A percentile compares a stretch with the other conserved stretches of the same genome.
phyloP scores from a whole-genome alignment of 2,888 invertebrate genomes.

The Mamestra brassicae region DNA sequence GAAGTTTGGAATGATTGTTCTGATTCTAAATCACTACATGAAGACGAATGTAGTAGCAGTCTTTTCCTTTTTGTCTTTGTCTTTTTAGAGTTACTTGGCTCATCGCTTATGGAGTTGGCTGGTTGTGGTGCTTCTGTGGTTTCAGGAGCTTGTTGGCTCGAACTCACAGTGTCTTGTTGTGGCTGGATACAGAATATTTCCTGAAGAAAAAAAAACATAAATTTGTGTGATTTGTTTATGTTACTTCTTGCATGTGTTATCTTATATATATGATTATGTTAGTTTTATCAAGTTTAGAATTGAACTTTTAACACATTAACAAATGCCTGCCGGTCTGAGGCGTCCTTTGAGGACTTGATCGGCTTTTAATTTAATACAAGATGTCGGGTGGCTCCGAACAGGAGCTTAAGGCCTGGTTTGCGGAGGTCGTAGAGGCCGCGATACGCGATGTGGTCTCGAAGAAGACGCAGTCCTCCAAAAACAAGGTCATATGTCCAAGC shows the following conservation, averaged over 20 bases:
- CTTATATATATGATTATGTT: no score
- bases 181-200: constrained; percentile 38
- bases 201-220: constrained; percentile 34
- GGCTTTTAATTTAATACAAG: no score
- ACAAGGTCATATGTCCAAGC: no score
- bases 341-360: no score
- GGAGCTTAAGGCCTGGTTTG: no score
- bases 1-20: constrained; percentile 26
- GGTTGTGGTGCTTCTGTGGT: constrained; percentile 12
- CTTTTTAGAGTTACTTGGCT: constrained; percentile 14
- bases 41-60: constrained; percentile 25
- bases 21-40: constrained; percentile 48
- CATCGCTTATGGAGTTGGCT: not conserved
- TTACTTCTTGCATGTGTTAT: not conserved
- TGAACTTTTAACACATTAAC: no score
- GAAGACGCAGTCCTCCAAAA: no score
- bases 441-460: no score
- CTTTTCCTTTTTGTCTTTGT: constrained; percentile 35
- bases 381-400: no score
- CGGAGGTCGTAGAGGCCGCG: no score
- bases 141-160: constrained; percentile 62
- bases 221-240: not conserved
- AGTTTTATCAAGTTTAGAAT: no score
- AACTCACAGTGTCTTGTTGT: constrained; percentile 69
- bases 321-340: no score